Conservation (phyloP, 2,797 vertebrate species). For the Acanthurus lineatus region DNA sequence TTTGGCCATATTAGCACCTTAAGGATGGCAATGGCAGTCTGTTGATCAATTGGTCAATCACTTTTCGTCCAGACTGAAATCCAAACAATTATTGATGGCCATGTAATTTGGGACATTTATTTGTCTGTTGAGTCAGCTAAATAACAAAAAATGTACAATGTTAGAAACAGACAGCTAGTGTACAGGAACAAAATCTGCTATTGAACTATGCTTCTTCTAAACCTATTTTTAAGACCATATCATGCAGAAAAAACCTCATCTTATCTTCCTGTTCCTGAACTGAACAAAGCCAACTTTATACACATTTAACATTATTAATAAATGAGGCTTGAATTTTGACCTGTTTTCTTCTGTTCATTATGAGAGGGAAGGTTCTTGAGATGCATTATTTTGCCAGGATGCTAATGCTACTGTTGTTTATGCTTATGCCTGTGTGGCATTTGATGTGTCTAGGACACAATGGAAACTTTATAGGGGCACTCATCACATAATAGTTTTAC, state of each 20-base stretch:
- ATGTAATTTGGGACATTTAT: too few relatives aligned
- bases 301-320: slow-evolving; percentile 11
- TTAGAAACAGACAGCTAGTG: background rate
- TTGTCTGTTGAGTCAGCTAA: background rate
- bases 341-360: background rate
- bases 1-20: background rate
- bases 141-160: background rate
- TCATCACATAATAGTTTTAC: background rate
- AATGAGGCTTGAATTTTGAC: background rate
- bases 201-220: background rate
- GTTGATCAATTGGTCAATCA: too few relatives aligned
- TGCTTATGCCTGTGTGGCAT: background rate
- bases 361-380: background rate
- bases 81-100: too few relatives aligned
- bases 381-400: slow-evolving; percentile 15
- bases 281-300: background rate
- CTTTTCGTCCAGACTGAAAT: too few relatives aligned
- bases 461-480: slow-evolving; percentile 3
- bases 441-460: background rate
- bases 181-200: background rate
- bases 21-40: too few relatives aligned
- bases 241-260: background rate
- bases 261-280: background rate
- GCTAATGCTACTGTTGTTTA: background rate
- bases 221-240: background rate